Conservation (phyloP, 2,888 invertebrate genomes). For the Orthosia gracilis region DNA sequence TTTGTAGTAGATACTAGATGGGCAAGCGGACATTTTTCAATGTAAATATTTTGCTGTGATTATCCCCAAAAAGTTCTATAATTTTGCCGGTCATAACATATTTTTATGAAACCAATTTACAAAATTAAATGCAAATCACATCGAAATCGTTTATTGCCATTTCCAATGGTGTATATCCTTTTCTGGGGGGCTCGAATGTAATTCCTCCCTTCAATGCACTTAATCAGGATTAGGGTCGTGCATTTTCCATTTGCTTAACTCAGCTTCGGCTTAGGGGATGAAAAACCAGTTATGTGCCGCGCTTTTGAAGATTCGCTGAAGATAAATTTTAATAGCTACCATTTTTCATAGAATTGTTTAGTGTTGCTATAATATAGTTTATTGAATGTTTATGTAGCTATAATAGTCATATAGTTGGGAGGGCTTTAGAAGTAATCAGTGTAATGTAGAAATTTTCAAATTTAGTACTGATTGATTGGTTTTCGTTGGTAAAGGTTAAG, state of each 20-base stretch:
- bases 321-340: constrained; percentile 38
- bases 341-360: constrained; percentile 36
- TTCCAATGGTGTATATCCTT: constrained; percentile 41
- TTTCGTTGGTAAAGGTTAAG: background rate
- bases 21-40: background rate
- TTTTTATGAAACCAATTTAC: constrained; percentile 45
- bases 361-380: background rate
- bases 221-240: constrained; percentile 65
- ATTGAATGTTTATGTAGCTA: background rate
- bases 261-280: constrained; percentile 47
- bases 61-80: background rate
- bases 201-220: constrained; percentile 68
- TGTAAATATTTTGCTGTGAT: background rate
- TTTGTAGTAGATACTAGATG: too few relatives aligned
- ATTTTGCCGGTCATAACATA: constrained; percentile 1
- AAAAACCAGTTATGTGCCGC: constrained; percentile 49
- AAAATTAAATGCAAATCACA: constrained; percentile 54
- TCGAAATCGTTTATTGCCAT: constrained; percentile 46
- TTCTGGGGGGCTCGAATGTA: constrained; percentile 41
- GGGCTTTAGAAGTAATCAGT: too few relatives aligned
- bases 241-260: constrained; percentile 62
- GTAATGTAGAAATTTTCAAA: too few relatives aligned
- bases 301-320: constrained; percentile 39
- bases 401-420: background rate
- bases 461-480: constrained; percentile 6